Percentiles rank a stretch among this genome's conserved stretches.
Evolutionary conservation across 2,888 invertebrate genomes (phyloP).

Genomic region (Leptinotarsa juncta): DNA sequence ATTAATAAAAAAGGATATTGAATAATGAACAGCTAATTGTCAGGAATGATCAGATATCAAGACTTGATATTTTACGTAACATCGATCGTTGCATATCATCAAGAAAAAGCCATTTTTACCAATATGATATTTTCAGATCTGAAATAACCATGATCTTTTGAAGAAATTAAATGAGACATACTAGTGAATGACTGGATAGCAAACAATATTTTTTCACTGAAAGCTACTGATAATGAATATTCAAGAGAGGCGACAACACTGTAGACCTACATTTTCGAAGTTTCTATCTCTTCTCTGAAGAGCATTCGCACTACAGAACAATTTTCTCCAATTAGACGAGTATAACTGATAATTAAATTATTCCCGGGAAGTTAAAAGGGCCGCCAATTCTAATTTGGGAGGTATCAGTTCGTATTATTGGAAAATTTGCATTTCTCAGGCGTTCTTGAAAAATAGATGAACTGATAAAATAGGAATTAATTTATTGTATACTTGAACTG

Average conservation of each 20-base stretch:
- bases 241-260: not conserved
- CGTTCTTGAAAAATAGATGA: constrained; percentile 8
- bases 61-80: too few species aligned
- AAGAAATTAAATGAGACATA: too few species aligned
- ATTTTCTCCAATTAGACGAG: constrained; percentile 39
- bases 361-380: constrained; percentile 31
- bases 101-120: too few species aligned
- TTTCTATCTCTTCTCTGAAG: not conserved
- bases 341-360: constrained; percentile 45
- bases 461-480: not conserved
- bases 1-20: not conserved
- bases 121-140: too few species aligned
- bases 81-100: too few species aligned
- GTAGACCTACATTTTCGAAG: not conserved
- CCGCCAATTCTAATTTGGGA: constrained; percentile 38
- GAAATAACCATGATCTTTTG: too few species aligned
- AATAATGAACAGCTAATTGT: too few species aligned
- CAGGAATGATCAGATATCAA: too few species aligned
- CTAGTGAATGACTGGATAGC: too few species aligned
- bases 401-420: constrained; percentile 30
- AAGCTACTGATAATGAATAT: too few species aligned
- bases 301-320: constrained; percentile 20
- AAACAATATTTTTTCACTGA: too few species aligned
- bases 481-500: not conserved
- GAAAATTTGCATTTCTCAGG: not conserved